Conservation (phyloP, 2,113 vertebrate species). For the Accipiter cooperii region DNA sequence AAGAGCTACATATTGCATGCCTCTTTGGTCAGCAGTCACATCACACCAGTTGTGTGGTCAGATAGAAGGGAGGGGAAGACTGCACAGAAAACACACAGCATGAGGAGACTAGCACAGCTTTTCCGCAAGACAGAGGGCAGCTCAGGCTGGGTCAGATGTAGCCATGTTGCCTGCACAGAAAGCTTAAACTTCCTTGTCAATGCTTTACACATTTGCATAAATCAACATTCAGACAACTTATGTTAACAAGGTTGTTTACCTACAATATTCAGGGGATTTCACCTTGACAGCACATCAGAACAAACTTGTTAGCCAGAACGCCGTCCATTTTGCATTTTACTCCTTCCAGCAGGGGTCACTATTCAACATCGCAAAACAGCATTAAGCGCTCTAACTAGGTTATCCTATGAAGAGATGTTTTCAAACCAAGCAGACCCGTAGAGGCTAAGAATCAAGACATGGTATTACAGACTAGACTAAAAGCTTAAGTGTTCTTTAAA, state of each 20-base stretch:
- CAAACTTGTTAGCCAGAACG: accelerated
- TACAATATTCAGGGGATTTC: not conserved
- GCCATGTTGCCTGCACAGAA: not conserved
- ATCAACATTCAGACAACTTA: not conserved
- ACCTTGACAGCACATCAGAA: not conserved
- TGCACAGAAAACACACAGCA: not conserved
- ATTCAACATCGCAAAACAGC: not conserved
- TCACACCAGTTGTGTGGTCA: not conserved
- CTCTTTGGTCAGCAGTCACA: not conserved
- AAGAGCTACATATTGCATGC: not conserved
- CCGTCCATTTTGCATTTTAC: not conserved
- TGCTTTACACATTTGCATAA: accelerated
- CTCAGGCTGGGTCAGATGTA: not conserved
- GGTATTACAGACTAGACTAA: not conserved
- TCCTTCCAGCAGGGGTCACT: slow-evolving; percentile 27
- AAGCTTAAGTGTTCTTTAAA: not conserved
- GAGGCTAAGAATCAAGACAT: not conserved
- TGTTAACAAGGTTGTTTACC: not conserved
- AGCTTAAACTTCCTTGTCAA: not conserved
- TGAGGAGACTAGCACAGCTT: not conserved
- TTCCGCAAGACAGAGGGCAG: not conserved
- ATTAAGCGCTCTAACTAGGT: not conserved
- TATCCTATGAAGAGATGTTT: not conserved
- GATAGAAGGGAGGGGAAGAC: not conserved
- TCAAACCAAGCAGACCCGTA: not conserved